Conservation (phyloP, 2,888 invertebrate species). For the Hermodice carunculata region DNA sequence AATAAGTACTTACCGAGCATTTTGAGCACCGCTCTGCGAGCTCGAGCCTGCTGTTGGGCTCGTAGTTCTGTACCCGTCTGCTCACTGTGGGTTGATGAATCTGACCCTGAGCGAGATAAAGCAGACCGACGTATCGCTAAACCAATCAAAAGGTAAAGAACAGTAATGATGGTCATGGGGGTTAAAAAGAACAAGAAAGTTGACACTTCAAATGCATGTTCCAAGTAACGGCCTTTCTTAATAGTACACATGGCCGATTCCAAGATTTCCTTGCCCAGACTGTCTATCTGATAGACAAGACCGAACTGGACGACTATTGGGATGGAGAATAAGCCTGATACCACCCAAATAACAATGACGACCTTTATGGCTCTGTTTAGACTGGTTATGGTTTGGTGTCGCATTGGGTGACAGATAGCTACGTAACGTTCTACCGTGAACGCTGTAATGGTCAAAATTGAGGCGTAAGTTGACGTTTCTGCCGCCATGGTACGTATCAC, state of each 20-base stretch:
- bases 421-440: conserved; percentile 90
- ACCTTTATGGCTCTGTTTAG: conserved; percentile 85
- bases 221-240: conserved; percentile 8
- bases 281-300: conserved; percentile 70
- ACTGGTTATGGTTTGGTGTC: conserved; percentile 85
- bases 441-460: conserved; percentile 84
- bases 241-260: conserved; percentile 76
- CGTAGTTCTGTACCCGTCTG: conserved; percentile 25
- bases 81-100: conserved; percentile 20
- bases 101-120: conserved; percentile 21
- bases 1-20: conserved; percentile 74
- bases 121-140: conserved; percentile 51
- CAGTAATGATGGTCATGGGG: conserved; percentile 87
- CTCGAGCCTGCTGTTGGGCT: conserved; percentile 47
- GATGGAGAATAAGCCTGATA: conserved; percentile 78
- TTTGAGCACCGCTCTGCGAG: conserved; percentile 72
- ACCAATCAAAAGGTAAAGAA: conserved; percentile 76
- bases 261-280: conserved; percentile 69
- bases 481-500: conserved; percentile 83
- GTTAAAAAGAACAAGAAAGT: conserved; percentile 85
- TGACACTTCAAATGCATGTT: conserved; percentile 74
- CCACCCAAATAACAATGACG: conserved; percentile 84
- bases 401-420: conserved; percentile 88
- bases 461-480: conserved; percentile 80
- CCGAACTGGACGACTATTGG: conserved; percentile 82